A percentile compares a stretch with the other conserved stretches of the same genome.
Conservation (phyloP, 2,888 invertebrate genomes). For the Lepidocyrtoides sp. region DNA sequence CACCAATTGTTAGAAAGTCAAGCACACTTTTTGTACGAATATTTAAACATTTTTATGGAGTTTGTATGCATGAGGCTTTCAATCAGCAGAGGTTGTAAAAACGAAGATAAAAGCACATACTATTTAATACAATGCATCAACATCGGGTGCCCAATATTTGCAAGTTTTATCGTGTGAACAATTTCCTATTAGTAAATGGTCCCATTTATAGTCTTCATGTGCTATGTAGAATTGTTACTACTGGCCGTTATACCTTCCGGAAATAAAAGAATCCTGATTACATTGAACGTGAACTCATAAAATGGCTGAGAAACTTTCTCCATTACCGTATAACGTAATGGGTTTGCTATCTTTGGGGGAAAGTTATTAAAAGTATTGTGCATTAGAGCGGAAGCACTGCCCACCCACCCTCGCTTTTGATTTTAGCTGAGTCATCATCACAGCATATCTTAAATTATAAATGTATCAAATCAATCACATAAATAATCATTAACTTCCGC, state of each 20-base stretch:
- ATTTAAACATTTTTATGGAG: not conserved
- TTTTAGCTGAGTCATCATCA: no score
- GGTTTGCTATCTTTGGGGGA: no score
- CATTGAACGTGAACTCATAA: no score
- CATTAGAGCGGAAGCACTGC: no score
- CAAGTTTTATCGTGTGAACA: conserved; percentile 14
- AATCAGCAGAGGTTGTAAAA: not conserved
- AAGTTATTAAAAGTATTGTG: no score
- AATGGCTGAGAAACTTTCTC: not conserved
- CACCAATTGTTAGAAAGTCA: not conserved
- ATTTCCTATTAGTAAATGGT: not conserved
- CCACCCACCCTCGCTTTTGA: no score
- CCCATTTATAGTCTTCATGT: not conserved
- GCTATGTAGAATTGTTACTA: not conserved
- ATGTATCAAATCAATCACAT: no score
- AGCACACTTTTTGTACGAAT: not conserved
- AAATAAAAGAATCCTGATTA: not conserved
- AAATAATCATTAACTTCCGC: no score
- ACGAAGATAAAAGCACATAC: not conserved
- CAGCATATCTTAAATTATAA: no score
- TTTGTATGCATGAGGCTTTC: not conserved
- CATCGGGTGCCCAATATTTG: not conserved
- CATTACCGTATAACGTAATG: not conserved
- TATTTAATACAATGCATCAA: no score
- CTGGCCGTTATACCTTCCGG: no score